phyloP scores from a whole-genome alignment of 2,797 vertebrate species.

The Balearica regulorum region DNA sequence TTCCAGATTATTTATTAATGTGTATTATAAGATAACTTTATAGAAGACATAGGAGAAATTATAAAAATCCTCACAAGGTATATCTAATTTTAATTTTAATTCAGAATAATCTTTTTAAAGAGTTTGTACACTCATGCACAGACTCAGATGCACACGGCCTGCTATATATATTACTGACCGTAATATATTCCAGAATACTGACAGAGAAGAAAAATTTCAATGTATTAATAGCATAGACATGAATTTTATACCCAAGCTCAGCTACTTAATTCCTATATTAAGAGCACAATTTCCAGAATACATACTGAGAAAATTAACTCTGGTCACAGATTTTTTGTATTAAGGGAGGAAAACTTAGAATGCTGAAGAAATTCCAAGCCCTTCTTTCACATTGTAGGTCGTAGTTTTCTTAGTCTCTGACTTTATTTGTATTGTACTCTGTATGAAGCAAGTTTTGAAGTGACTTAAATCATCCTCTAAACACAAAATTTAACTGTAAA shows the following conservation, averaged over 20 bases:
- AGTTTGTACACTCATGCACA: neutral
- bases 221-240: neutral
- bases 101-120: neutral
- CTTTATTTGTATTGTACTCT: neutral
- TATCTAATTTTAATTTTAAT: neutral
- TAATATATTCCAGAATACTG: neutral
- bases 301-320: constrained; percentile 29
- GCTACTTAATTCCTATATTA: neutral
- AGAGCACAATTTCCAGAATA: neutral
- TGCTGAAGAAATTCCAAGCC: constrained; percentile 3
- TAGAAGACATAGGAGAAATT: neutral
- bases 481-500: neutral
- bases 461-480: neutral
- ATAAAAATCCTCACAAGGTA: neutral
- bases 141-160: accelerated
- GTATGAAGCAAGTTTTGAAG: neutral
- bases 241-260: neutral
- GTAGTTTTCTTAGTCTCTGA: neutral
- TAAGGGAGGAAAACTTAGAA: constrained; percentile 5
- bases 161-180: neutral
- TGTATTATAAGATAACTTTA: neutral
- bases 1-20: neutral
- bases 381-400: neutral
- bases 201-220: neutral
- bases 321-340: constrained; percentile 2